Evolutionary conservation across 2,113 vertebrate genomes (phyloP).

Genomic region (Aspiorhynchus laticeps): DNA sequence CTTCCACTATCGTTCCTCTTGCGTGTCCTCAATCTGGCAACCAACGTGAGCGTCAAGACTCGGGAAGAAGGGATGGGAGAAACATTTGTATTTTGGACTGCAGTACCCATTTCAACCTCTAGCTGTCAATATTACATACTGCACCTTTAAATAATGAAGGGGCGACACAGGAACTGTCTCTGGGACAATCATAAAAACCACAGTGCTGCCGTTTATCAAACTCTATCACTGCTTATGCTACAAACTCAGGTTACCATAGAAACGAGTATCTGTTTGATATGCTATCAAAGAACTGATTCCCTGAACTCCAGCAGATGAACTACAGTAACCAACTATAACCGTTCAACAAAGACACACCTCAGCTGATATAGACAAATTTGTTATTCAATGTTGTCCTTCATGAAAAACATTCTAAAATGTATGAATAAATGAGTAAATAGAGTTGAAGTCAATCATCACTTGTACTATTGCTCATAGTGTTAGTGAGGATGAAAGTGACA

Average conservation of each 20-base stretch:
- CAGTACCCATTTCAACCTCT: no score
- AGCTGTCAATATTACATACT: no score
- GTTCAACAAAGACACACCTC: not conserved
- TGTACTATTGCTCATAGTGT: not conserved
- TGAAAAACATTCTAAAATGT: not conserved
- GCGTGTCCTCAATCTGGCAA: no score
- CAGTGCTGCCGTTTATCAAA: not conserved
- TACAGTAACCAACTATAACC: not conserved
- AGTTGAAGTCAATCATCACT: not conserved
- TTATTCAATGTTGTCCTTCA: not conserved
- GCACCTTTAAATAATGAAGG: not conserved
- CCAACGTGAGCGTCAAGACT: no score
- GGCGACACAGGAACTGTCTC: not conserved
- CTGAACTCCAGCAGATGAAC: not conserved
- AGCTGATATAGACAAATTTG: not conserved
- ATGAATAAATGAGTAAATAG: not conserved
- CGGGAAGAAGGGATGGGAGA: no score
- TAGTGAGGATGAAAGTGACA: not conserved
- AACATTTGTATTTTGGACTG: no score
- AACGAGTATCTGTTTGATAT: conserved; percentile 9
- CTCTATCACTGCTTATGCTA: not conserved
- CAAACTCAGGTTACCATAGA: not conserved
- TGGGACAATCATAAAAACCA: not conserved
- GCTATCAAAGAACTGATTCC: conserved; percentile 4
- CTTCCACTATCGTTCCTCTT: no score